Evolutionary conservation across 1,140 invertebrate genomes (phyloP).

Genomic region (Aplysia californica): DNA sequence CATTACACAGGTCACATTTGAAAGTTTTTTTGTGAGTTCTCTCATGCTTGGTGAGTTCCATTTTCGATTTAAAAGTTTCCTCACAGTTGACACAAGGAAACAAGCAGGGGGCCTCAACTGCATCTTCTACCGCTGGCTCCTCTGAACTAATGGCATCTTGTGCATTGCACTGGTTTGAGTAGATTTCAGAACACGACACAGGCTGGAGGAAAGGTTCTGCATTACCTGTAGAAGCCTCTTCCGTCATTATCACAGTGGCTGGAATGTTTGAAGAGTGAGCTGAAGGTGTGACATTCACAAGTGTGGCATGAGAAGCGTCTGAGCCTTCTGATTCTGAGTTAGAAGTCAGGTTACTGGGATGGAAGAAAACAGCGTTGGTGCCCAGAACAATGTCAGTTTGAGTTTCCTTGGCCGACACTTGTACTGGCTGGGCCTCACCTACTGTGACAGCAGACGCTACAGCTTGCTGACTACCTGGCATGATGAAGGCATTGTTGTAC

Average conservation of each 20-base stretch:
- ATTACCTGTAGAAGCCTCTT: neutral
- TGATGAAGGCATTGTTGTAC: neutral
- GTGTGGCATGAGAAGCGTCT: neutral
- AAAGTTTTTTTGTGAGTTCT: constrained; percentile 5
- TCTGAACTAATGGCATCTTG: neutral
- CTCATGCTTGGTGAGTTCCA: neutral
- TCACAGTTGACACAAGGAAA: constrained; percentile 1
- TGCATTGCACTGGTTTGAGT: too few relatives aligned
- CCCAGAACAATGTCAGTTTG: constrained; percentile 13
- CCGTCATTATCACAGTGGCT: neutral
- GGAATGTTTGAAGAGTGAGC: neutral
- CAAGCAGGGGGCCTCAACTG: neutral
- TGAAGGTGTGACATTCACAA: neutral
- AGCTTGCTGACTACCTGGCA: neutral
- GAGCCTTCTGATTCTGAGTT: neutral
- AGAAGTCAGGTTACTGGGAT: neutral
- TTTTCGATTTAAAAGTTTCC: neutral
- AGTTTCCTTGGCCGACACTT: constrained; percentile 6
- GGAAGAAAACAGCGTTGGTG: neutral
- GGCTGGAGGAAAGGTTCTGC: neutral
- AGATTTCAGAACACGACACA: too few relatives aligned
- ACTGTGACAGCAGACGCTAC: neutral
- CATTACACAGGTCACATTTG: constrained; percentile 31
- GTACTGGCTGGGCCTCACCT: neutral
- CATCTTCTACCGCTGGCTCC: neutral